A percentile compares a stretch with the other conserved stretches of the same genome.
phyloP scores from a whole-genome alignment of 2,888 invertebrate genomes.

The Mesorhabditis spiculigera region DNA sequence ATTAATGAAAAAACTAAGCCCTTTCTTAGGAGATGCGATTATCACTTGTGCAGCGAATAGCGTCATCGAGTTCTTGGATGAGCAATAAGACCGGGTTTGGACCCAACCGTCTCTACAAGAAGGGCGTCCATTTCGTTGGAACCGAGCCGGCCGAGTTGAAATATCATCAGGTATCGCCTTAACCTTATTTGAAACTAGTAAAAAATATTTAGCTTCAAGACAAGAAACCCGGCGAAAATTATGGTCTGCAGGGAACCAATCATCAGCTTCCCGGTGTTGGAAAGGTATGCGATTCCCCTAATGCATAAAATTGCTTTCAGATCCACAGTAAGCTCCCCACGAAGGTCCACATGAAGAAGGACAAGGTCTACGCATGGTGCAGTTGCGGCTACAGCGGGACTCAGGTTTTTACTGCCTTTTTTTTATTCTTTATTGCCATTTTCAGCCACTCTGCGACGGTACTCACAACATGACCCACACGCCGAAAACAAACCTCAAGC shows the following conservation, averaged over 20 bases:
- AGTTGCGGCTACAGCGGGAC: constrained; percentile 84
- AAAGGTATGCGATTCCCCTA: constrained; percentile 28
- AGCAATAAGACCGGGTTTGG: constrained; percentile 52
- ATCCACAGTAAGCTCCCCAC: constrained; percentile 33
- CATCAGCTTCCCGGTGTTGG: constrained; percentile 51
- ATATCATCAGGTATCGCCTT: constrained; percentile 45
- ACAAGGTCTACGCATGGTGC: constrained; percentile 84
- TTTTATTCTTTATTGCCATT: constrained; percentile 22
- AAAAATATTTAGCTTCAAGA: constrained; percentile 44
- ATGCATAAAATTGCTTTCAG: background rate
- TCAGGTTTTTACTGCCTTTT: constrained; percentile 62
- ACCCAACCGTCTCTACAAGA: constrained; percentile 49
- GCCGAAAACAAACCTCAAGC: constrained; percentile 67
- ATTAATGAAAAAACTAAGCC: background rate
- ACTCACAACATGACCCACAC: constrained; percentile 69
- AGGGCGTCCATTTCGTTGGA: constrained; percentile 54
- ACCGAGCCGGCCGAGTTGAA: constrained; percentile 55
- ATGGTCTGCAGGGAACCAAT: constrained; percentile 55
- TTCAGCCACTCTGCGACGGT: constrained; percentile 87
- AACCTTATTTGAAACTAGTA: background rate
- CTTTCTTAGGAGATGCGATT: constrained; percentile 7
- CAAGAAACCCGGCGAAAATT: constrained; percentile 50
- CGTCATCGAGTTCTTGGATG: constrained; percentile 6
- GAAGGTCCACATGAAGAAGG: constrained; percentile 62
- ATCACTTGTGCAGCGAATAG: constrained; percentile 8